Conservation (phyloP, 2,888 invertebrate genomes). For the Acrobasis repandana region DNA sequence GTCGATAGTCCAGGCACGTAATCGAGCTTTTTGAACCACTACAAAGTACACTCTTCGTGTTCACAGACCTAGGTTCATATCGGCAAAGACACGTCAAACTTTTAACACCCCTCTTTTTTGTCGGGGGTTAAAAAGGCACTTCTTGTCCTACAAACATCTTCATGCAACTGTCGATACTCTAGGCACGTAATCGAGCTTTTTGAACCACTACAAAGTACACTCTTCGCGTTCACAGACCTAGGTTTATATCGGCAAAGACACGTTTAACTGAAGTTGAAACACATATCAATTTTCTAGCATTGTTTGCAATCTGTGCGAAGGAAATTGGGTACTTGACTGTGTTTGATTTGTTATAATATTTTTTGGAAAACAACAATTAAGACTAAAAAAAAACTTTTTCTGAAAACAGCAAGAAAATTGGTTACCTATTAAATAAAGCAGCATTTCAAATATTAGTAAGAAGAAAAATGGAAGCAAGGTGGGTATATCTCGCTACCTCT, state of each 20-base stretch:
- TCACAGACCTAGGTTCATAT: constrained; percentile 39
- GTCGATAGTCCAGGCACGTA: constrained; percentile 45
- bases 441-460: too few relatives aligned
- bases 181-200: constrained; percentile 51
- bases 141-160: constrained; percentile 27
- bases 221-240: constrained; percentile 39
- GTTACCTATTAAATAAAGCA: too few relatives aligned
- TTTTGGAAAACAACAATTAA: too few relatives aligned
- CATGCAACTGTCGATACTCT: constrained; percentile 33
- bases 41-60: constrained; percentile 44
- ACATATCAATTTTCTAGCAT: constrained; percentile 17
- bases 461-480: too few relatives aligned
- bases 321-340: too few relatives aligned
- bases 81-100: too few relatives aligned
- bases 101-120: too few relatives aligned
- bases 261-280: background rate
- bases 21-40: constrained; percentile 47
- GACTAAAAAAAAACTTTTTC: too few relatives aligned
- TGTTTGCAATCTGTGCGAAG: background rate
- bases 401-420: too few relatives aligned
- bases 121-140: too few relatives aligned
- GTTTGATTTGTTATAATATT: too few relatives aligned
- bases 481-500: too few relatives aligned
- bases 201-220: constrained; percentile 46
- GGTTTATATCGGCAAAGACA: constrained; percentile 37